Evolutionary conservation across 2,797 vertebrate genomes (phyloP), one percentile per base, ranked within the genome.

Genomic region (Tolypeutes matacus): DNA sequence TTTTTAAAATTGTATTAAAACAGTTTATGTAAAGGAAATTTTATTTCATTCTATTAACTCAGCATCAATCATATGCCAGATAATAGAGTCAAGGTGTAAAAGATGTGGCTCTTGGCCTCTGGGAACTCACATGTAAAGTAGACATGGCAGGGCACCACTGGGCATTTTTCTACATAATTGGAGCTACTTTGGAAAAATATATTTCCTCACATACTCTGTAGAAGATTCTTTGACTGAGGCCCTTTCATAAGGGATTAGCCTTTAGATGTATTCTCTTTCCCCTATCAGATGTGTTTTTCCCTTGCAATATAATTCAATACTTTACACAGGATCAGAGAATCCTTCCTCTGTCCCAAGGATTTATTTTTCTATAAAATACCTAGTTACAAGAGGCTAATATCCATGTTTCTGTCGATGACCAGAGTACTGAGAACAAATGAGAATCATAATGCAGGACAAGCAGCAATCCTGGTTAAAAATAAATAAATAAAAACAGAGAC

Each of bases 401-500:
- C n/a, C 1, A 29, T 36, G 39, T 95, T 94, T 89, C 39, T 82
- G 62, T 77, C 31, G 39, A 75, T 60, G 86, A 18, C 39, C 53
- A 65, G 80, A 89, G 46, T 15, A 12, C 73, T 17, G 46, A 95
- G 31, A 93, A 80, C 81, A 77, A 88, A 76, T 9, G n/a, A 84
- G 65, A 36, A 58, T 21, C 14, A 7, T 84, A 46, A 64, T 12
- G 18, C 3, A 62, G 34, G 81, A 39, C 25, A 92, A 69, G 27
- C 56, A 81, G 65, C 14, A 34, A 76, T 78, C 25, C 81, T 91
- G 91, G 62, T 72, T 80, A 64, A 86, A 93, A 88, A 87, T 53
- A 94, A 91, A 80, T 65, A 76, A 91, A 58, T 81, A 86, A 95
- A 94, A 95, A 67, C 36, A 86, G 11, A 81, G 91, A 88, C 73